phyloP scores from a whole-genome alignment of 2,888 invertebrate genomes.

The Prenolepis imparis region DNA sequence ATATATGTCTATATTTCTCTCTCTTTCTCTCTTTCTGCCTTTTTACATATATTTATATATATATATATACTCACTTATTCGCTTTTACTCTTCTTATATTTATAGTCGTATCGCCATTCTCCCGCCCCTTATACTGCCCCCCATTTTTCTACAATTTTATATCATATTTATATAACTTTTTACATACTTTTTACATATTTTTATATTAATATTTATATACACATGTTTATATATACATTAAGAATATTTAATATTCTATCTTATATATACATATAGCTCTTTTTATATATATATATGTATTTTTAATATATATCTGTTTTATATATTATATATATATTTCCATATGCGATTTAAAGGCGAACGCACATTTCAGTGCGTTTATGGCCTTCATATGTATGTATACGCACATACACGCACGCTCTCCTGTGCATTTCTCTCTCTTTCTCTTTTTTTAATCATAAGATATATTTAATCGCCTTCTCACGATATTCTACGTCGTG shows the following conservation, averaged over 20 bases:
- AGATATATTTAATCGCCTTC: slow-evolving; percentile 57
- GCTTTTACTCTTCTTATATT: slow-evolving; percentile 70
- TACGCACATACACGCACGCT: slow-evolving; percentile 76
- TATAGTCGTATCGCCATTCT: slow-evolving; percentile 68
- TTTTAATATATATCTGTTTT: slow-evolving; percentile 67
- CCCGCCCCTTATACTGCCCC: slow-evolving; percentile 55
- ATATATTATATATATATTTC: slow-evolving; percentile 56
- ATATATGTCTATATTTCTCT: slow-evolving; percentile 27
- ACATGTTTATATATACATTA: slow-evolving; percentile 66
- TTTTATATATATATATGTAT: slow-evolving; percentile 65
- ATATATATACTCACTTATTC: slow-evolving; percentile 69
- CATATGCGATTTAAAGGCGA: slow-evolving; percentile 55
- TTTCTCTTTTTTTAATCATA: slow-evolving; percentile 43
- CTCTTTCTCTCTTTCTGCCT: slow-evolving; percentile 32
- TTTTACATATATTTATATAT: slow-evolving; percentile 69
- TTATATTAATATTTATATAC: slow-evolving; percentile 67
- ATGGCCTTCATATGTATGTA: slow-evolving; percentile 69
- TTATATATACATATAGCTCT: slow-evolving; percentile 72
- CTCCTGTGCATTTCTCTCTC: slow-evolving; percentile 63
- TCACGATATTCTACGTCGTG: slow-evolving; percentile 55
- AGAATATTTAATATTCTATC: slow-evolving; percentile 69
- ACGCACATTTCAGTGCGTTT: slow-evolving; percentile 65
- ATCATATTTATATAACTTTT: slow-evolving; percentile 71
- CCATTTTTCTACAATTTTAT: slow-evolving; percentile 69
- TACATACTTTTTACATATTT: slow-evolving; percentile 73